phyloP scores from a whole-genome alignment of 1,140 invertebrate genomes.

The Euura saliciscinereae region DNA sequence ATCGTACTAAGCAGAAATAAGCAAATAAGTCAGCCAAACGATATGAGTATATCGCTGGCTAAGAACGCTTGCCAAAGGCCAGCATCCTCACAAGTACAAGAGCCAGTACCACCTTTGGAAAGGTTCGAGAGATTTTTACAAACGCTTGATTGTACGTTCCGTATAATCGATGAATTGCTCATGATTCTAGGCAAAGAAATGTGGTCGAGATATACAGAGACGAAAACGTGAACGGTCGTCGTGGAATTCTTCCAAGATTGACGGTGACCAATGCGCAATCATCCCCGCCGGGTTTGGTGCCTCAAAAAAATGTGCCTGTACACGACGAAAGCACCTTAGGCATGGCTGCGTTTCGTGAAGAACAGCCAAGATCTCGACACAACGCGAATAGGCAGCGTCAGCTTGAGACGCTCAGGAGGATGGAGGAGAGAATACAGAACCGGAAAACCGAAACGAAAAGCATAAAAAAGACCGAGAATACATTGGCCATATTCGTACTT shows the following conservation, averaged over 20 bases:
- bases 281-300: conserved; percentile 23
- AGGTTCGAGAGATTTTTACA: conserved; percentile 32
- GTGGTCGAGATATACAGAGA: conserved; percentile 63
- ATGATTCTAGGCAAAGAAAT: conserved; percentile 35
- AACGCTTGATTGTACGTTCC: conserved; percentile 11
- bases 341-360: conserved; percentile 67
- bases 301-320: conserved; percentile 39
- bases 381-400: conserved; percentile 65
- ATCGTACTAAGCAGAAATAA: conserved; percentile 55
- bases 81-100: conserved; percentile 31
- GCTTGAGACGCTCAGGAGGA: conserved; percentile 65
- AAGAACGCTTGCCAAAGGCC: conserved; percentile 39
- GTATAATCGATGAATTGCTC: conserved; percentile 15
- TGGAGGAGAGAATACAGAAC: conserved; percentile 64
- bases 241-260: conserved; percentile 64
- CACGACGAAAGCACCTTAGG: conserved; percentile 63
- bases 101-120: conserved; percentile 31
- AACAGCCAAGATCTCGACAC: conserved; percentile 51
- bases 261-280: conserved; percentile 22
- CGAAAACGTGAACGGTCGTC: conserved; percentile 75
- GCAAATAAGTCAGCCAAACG: conserved; percentile 40
- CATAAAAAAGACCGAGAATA: conserved; percentile 57
- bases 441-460: conserved; percentile 36
- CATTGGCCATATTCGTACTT: conserved; percentile 83
- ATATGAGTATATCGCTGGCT: conserved; percentile 50